Evolutionary conservation across 30 jellyfish, hydroid and myxozoan species (phyloP), one percentile per base, ranked within the genome.

Genomic region (Aurelia coerulea): DNA sequence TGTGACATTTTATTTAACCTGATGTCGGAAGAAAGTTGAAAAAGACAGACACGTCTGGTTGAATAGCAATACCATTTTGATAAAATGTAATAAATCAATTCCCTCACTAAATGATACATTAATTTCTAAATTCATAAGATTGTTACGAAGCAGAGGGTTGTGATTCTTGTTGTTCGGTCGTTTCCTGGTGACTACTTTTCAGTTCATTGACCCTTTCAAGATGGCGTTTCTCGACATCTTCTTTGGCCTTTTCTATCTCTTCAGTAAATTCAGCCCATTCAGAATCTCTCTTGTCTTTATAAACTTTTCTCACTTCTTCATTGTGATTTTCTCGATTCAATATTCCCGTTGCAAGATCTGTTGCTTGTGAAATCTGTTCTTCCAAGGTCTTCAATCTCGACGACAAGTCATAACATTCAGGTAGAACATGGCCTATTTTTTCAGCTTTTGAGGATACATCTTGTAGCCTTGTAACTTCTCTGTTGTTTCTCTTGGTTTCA

Each of bases 401-500:
- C 1, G 93, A 74, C 39, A 60, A 84, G 16, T 74, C 88, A 41
- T 31, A 78, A 74, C 93, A 84, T 70, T 84, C 93, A 1, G 88
- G 78, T 68, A 84, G 54, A 39, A 23, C 14, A 51, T 74, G 93
- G 73, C 71, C 93, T 23, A 84, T 73, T 23, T 67, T 54, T 15
- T 64, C 80, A 7, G 82, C 91, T 14, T 23, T 56, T 7, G 96
- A 68, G 5, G 15, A 58, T 2, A 88, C 83, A 8, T 78, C 96
- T 17, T 88, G 62, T 3, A 88, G 83, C 54, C 91, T 78, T 3
- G 53, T 70, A 4, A 17, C 16, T 35, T 88, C 96, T 49, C 96
- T 78, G 83, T 88, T 79, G 76, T 73, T 80, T 39, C 96, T 88
- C 32, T 81, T 74, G 9, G 96, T 62, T 52, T 88, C 96, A 51